These are phyloP conservation scores for Phrynocephalus guinanensis DNA, from an alignment of 2,797 vertebrate species.

Conservation along the genomic window DNA sequence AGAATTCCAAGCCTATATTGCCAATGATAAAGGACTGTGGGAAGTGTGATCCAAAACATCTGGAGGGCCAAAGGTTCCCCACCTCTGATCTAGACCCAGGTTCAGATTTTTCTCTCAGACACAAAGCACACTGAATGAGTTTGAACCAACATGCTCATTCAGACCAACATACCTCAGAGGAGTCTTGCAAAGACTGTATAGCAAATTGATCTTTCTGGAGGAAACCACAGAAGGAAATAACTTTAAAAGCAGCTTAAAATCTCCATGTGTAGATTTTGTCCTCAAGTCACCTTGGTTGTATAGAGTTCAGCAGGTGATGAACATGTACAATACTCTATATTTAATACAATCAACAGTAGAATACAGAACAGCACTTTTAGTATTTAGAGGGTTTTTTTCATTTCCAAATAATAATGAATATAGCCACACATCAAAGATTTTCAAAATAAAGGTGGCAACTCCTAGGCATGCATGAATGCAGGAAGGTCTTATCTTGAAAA, in stretches of 20 bases:
- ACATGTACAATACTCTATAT: neutral
- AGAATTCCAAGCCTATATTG: no score
- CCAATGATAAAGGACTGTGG: no score
- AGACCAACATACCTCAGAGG: neutral
- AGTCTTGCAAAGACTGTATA: no score
- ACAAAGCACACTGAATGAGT: neutral
- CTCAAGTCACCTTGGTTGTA: neutral
- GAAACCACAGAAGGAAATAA: neutral
- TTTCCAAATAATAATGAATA: no score
- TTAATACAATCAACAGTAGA: neutral
- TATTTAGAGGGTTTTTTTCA: neutral
- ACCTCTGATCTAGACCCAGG: no score
- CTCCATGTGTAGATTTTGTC: neutral
- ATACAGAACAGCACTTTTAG: neutral
- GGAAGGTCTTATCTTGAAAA: no score
- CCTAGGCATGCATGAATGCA: no score
- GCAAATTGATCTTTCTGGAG: no score
- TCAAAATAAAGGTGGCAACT: no score
- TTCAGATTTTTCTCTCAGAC: neutral
- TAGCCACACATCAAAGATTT: no score
- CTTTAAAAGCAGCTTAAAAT: neutral
- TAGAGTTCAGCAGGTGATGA: neutral
- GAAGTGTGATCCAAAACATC: no score
- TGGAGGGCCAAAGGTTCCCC: no score
- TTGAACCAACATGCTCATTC: neutral